Evolutionary conservation across 2,113 vertebrate genomes (phyloP).

Genomic region (Malurus alboscapulatus): DNA sequence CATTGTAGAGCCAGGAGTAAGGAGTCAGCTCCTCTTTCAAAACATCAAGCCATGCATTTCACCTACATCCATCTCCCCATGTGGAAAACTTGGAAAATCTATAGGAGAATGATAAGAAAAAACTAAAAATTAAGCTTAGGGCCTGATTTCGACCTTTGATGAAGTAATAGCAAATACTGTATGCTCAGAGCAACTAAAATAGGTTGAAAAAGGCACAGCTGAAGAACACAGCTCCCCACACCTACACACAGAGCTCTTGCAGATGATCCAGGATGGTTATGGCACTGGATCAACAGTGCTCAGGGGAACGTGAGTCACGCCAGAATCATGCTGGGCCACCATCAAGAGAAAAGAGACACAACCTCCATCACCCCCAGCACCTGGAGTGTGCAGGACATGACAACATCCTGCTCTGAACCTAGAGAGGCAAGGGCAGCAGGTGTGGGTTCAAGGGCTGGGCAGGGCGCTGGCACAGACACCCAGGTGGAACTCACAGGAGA

Average conservation of each 20-base stretch:
- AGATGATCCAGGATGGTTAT: neutral
- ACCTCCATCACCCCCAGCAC: neutral
- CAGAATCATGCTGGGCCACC: neutral
- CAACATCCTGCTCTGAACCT: neutral
- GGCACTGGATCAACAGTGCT: neutral
- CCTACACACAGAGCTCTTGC: neutral
- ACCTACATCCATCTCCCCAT: neutral
- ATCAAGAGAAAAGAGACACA: neutral
- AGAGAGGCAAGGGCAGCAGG: neutral
- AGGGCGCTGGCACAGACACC: neutral
- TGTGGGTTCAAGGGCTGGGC: neutral
- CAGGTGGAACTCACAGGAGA: neutral
- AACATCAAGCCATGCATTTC: neutral
- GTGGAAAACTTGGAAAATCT: neutral
- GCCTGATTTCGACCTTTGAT: neutral
- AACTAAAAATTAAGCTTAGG: neutral
- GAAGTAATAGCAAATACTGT: neutral
- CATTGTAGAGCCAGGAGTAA: neutral
- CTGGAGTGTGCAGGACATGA: rapidly evolving
- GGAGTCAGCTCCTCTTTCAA: neutral
- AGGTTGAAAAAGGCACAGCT: neutral
- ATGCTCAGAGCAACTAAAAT: neutral
- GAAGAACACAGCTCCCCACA: neutral
- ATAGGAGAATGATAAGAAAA: neutral
- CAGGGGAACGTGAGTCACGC: neutral